These are phyloP conservation scores for Chromoteleia sp. DNA, from an alignment of 2,888 invertebrate species.

Conservation along the genomic window DNA sequence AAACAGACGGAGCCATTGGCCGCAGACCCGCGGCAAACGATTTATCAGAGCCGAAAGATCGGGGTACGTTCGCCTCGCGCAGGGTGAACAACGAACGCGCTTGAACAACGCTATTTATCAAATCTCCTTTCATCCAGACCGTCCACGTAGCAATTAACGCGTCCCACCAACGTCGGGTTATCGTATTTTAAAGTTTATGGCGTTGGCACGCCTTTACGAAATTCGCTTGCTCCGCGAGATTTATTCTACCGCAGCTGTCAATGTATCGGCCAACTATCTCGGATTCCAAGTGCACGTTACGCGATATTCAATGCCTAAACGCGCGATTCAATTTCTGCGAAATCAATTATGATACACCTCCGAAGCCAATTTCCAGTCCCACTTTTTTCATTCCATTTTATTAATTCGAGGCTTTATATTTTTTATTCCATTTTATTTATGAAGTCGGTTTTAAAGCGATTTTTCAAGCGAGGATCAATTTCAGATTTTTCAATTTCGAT, in stretches of 20 bases:
- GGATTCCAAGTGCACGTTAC: slow-evolving; percentile 54
- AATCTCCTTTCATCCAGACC: slow-evolving; percentile 81
- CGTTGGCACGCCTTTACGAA: slow-evolving; percentile 82
- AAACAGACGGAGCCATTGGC: slow-evolving; percentile 53
- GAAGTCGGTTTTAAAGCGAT: too few relatives aligned
- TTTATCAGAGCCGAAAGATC: slow-evolving; percentile 80
- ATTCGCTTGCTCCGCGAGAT: slow-evolving; percentile 76
- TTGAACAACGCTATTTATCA: slow-evolving; percentile 83
- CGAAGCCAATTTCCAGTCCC: slow-evolving; percentile 14
- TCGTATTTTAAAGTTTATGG: slow-evolving; percentile 83
- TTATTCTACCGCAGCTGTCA: slow-evolving; percentile 69
- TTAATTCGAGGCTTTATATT: slow-evolving; percentile 5
- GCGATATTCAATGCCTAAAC: slow-evolving; percentile 52
- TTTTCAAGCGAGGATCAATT: too few relatives aligned
- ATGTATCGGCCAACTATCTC: slow-evolving; percentile 59
- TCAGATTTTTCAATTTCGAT: too few relatives aligned
- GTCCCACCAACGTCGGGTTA: slow-evolving; percentile 80
- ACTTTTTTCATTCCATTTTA: slow-evolving; percentile 2
- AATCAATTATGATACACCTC: slow-evolving; percentile 54
- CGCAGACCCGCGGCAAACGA: slow-evolving; percentile 74
- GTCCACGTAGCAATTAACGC: slow-evolving; percentile 83
- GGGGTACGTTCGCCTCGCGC: slow-evolving; percentile 75
- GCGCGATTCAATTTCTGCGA: slow-evolving; percentile 62
- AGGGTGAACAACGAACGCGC: slow-evolving; percentile 76
- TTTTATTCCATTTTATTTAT: neutral